Base-by-base conservation (phyloP, 2,888 invertebrate species). In the Abscondita cerata region DNA sequence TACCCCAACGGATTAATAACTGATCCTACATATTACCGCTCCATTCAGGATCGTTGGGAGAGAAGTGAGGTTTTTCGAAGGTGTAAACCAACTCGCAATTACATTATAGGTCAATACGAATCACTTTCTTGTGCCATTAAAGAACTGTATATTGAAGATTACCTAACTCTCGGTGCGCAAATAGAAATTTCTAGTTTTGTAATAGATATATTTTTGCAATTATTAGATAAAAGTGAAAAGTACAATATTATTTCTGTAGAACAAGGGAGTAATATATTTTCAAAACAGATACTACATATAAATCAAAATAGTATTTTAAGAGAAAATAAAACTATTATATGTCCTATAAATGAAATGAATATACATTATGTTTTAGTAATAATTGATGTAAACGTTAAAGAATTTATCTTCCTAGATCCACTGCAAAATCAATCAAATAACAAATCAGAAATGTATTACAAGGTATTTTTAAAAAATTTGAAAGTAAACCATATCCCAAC, bases 301-400 rank as follows among this genome's bases (percentile, higher is more conserved):
- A 25, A 6, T 25, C 25, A 25, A 4, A 4, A 25, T 25, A 4
- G 2, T 6, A 6, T 25, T 25, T 25, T 6, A 25, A 25, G 25
- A 25, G 25, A 2, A 6, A 25, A 25, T 25, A 25, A n/a, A n/a
- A n/a, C n/a, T 25, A 6, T 6, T 8, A 11, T 44, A 18, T 44
- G n/a, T 18, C 44, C 44, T 5, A 19, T 44, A 44, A 44, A 44
- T 44, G 44, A 44, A 44, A 18, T 8, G 16, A 44, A 18, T 44
- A 18, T 44, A 13, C 41, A 41, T 13, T 44, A 44, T 18, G 11
- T 44, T 18, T 18, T 44, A 18, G 19, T 44, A 18, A 8, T 44
- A 44, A 16, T 38, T 13, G 38, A 38, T 8, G n/a, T 25, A 25
- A 25, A 25, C 25, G 2, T 25, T 25, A 25, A 25, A 25, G 6